Evolutionary conservation across 2,888 invertebrate species (phyloP), one percentile per base, ranked within the genome.

Genomic region (Noctua fimbriata): DNA sequence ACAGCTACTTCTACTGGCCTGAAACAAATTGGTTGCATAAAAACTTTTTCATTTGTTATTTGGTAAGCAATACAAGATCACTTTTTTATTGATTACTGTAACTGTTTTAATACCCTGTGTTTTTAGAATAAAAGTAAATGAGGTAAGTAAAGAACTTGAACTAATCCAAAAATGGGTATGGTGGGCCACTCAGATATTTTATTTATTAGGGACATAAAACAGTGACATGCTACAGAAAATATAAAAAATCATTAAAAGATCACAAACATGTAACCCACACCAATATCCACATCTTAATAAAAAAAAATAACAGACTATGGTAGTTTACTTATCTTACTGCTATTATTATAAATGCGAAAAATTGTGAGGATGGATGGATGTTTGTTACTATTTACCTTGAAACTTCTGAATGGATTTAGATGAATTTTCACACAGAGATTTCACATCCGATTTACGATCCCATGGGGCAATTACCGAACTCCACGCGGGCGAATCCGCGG

Each of bases 1-100:
- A 98, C 98, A 36, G 98, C 97, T 49, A 99, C 97, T 96, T 99
- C 98, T 69, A 96, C 93, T 55, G 97, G 90, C 75, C 98, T 98
- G 91, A 82, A 97, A 83, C 44, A 84, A n/a, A 69, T 65, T n/a
- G 3, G 72, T 52, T 63, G 12, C 12, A 12, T 73, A 24, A 58
- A 18, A 58, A 47, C 24, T 36, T 69, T n/a, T 18, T 32, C 2
- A 44, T 44, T 36, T 3, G 24, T 47, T n/a, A 44, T 21, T 16
- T 63, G 2, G 1, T 67, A 52, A 44, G 41, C 12, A 60, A 49
- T 24, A 7, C 32, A 36, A 41, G 12, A 32, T 12, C 32, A 69
- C 14, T 32, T 32, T 41, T 55, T 63, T 63, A 63, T 32, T n/a
- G 1, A 74, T 75, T 14, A 41, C 24, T 36, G 24, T 36, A 36